Evolutionary conservation across 2,113 vertebrate genomes (phyloP).

Genomic region (Serinus canaria): DNA sequence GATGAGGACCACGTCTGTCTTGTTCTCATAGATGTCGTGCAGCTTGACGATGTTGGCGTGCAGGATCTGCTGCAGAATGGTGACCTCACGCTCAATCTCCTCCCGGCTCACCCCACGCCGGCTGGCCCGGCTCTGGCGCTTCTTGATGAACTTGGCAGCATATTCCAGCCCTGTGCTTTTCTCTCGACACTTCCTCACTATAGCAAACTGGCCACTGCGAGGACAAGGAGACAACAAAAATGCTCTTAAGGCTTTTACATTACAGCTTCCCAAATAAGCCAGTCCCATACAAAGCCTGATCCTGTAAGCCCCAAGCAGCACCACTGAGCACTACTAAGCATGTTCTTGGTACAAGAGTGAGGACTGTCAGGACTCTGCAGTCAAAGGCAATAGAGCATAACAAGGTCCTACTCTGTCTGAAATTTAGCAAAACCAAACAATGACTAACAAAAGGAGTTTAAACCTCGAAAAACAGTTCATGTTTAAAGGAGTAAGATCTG

Average conservation of each 20-base stretch:
- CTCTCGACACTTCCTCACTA: constrained; percentile 90
- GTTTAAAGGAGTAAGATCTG: background rate
- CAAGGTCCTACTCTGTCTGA: background rate
- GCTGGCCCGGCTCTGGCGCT: constrained; percentile 86
- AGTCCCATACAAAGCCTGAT: background rate
- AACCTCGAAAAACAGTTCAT: background rate
- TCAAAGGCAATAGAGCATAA: background rate
- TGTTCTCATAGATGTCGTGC: constrained; percentile 93
- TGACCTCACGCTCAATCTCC: constrained; percentile 92
- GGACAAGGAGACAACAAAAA: background rate
- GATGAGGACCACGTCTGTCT: constrained; percentile 93
- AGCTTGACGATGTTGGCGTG: constrained; percentile 88
- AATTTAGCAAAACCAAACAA: background rate
- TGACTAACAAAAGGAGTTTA: background rate
- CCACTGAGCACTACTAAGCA: background rate
- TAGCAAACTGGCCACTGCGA: constrained; percentile 93
- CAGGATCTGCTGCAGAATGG: constrained; percentile 87
- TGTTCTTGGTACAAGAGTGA: background rate
- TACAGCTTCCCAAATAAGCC: background rate
- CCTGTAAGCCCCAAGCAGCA: background rate
- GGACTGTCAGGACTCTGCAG: background rate
- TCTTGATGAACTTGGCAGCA: constrained; percentile 97
- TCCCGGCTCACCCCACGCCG: constrained; percentile 87
- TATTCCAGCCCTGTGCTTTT: constrained; percentile 81
- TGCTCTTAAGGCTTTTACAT: background rate